phyloP scores from a whole-genome alignment of 2,113 vertebrate species.

The Proteles cristata region DNA sequence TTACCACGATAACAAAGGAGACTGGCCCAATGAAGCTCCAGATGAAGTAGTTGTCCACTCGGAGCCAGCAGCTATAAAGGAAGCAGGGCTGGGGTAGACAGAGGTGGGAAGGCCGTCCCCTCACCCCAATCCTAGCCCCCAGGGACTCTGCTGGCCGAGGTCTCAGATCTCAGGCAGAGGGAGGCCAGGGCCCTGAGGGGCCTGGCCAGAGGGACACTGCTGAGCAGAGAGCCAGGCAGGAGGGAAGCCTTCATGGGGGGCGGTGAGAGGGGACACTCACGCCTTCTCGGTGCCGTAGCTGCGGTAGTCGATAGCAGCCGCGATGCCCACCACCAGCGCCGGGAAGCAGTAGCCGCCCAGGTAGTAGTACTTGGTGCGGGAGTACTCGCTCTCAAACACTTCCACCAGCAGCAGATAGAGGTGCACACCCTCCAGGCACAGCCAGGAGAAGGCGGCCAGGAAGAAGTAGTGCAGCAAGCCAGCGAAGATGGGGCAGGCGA shows the following conservation, averaged over 20 bases:
- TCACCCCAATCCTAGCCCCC: background rate
- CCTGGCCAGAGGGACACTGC: background rate
- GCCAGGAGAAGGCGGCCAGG: conserved; percentile 96
- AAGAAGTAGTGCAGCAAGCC: conserved; percentile 96
- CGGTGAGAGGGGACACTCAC: conserved; percentile 84
- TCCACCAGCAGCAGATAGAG: conserved; percentile 96
- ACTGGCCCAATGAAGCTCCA: conserved; percentile 97
- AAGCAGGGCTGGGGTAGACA: background rate
- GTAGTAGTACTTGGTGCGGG: conserved; percentile 96
- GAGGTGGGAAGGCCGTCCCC: background rate
- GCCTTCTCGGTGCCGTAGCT: conserved; percentile 97
- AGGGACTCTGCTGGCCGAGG: background rate
- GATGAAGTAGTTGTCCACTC: conserved; percentile 97
- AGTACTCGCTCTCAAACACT: conserved; percentile 95
- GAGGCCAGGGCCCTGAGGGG: background rate
- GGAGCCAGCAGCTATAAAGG: conserved; percentile 92
- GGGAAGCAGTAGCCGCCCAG: conserved; percentile 96
- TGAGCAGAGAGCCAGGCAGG: background rate
- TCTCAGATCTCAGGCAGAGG: background rate
- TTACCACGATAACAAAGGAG: conserved; percentile 95
- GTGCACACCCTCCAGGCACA: conserved; percentile 96
- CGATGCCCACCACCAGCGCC: conserved; percentile 94
- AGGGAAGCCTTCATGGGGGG: background rate
- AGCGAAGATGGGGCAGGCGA: conserved; percentile 94
- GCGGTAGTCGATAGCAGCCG: conserved; percentile 95